Conservation (phyloP, 1,140 invertebrate genomes). For the Maniola jurtina region DNA sequence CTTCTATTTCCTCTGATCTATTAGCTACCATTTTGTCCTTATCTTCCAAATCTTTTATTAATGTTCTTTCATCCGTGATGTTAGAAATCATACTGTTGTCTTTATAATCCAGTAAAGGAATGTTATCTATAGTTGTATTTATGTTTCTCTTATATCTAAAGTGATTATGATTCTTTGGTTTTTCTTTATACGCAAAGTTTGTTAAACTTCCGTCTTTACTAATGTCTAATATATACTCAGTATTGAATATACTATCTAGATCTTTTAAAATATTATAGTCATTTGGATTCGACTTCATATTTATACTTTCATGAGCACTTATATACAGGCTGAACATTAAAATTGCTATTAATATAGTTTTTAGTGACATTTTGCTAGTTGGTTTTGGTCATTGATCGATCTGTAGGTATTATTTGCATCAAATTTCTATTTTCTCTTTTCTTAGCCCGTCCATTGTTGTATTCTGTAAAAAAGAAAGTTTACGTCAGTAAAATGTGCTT, state of each 20-base stretch:
- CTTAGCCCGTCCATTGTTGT: conserved; percentile 1
- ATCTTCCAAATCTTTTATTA: conserved; percentile 29
- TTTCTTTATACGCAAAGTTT: conserved; percentile 13
- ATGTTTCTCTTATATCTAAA: conserved; percentile 25
- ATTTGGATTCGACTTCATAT: conserved; percentile 4
- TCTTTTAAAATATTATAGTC: conserved; percentile 25
- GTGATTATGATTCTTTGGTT: conserved; percentile 2
- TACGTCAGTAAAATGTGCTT: conserved; percentile 18
- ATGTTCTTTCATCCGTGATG: conserved; percentile 17
- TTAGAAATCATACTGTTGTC: conserved; percentile 22
- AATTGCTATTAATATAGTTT: conserved; percentile 21
- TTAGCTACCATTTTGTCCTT: conserved; percentile 39
- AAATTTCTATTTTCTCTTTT: not conserved
- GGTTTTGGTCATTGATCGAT: conserved; percentile 19
- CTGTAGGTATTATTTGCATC: not conserved
- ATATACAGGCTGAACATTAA: conserved; percentile 28
- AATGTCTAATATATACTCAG: conserved; percentile 20
- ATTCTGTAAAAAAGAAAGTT: conserved; percentile 39
- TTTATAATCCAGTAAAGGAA: conserved; percentile 11
- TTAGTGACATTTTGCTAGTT: conserved; percentile 33
- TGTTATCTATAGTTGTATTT: conserved; percentile 10
- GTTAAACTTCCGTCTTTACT: conserved; percentile 31
- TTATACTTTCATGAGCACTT: conserved; percentile 25
- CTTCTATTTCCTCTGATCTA: conserved; percentile 29
- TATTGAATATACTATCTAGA: conserved; percentile 32